phyloP scores from a whole-genome alignment of 1,140 invertebrate genomes.

The Heliconius congener region DNA sequence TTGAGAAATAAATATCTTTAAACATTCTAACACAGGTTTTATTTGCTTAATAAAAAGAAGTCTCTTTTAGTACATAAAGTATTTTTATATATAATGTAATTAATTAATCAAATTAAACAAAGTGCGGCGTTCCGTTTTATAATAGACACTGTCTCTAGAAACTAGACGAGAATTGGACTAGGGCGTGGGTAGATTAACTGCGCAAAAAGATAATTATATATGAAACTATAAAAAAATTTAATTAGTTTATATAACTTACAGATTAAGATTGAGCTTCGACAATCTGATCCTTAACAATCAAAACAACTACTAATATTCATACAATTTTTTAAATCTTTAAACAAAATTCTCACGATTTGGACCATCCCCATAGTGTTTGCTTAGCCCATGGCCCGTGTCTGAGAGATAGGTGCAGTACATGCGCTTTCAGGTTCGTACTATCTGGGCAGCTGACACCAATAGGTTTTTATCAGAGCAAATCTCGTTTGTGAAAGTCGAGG shows the following conservation, averaged over 20 bases:
- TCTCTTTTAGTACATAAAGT: no score
- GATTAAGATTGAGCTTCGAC: not conserved
- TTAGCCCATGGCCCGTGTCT: conserved; percentile 74
- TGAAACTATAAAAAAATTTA: no score
- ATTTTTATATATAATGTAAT: no score
- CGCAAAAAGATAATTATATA: no score
- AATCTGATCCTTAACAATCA: not conserved
- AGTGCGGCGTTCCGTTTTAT: no score
- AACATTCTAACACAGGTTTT: no score
- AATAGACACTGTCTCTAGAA: no score
- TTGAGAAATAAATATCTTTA: no score
- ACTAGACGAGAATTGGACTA: no score
- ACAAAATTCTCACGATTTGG: conserved; percentile 38
- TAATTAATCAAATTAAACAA: no score
- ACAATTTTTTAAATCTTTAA: not conserved
- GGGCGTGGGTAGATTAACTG: no score
- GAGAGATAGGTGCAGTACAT: conserved; percentile 76
- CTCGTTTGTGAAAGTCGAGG: conserved; percentile 74
- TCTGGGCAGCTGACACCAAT: conserved; percentile 76
- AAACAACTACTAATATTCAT: not conserved
- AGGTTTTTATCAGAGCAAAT: conserved; percentile 76
- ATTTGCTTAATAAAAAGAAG: no score
- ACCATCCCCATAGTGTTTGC: conserved; percentile 59
- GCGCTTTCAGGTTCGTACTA: conserved; percentile 76
- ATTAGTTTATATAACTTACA: not conserved